Evolutionary conservation across 2,888 invertebrate genomes (phyloP), one percentile per base, ranked within the genome.

Genomic region (Chelonus formosanus): DNA sequence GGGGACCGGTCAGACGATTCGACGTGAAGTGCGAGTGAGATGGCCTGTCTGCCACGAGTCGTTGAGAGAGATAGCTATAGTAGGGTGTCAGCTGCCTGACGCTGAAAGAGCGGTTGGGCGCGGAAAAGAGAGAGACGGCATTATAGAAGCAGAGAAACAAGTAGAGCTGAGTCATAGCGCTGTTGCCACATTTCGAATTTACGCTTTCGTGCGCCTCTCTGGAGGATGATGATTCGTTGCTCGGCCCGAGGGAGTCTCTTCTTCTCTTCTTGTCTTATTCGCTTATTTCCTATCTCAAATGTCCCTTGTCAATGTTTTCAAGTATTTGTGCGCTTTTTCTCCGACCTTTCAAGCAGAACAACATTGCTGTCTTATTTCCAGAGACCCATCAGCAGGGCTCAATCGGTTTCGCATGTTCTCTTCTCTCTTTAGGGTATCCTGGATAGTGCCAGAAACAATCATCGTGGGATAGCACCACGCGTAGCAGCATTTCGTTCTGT

Each of bases 81-180:
- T 67, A 69, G 74, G 79, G 81, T 81, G 82, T 81, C 81, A 80
- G 82, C 80, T 81, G 81, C 79, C 78, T 75, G 75, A 76, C 75
- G 77, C 74, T 67, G 71, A 68, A 63, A 69, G 60, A 65, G 56
- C 67, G 35, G 64, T 61, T 63, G 59, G 68, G 47, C 47, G 58
- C 62, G 47, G 48, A 40, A 66, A 68, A 59, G 56, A 59, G 69
- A 47, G 71, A 69, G 70, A 68, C 61, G 58, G 68, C 56, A 67
- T 66, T 68, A 53, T 57, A 45, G 44, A 54, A 56, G 63, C 7
- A 58, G 66, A 55, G 62, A 62, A 77, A 75, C 75, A 75, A 76
- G 79, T 73, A 71, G 78, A 80, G 83, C 82, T 82, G 83, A 84
- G 78, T 82, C 83, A 83, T 82, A 82, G 78, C 82, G 75, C 72